Evolutionary conservation across 2,797 vertebrate genomes (phyloP).

Genomic region (Cheirogaleus major): DNA sequence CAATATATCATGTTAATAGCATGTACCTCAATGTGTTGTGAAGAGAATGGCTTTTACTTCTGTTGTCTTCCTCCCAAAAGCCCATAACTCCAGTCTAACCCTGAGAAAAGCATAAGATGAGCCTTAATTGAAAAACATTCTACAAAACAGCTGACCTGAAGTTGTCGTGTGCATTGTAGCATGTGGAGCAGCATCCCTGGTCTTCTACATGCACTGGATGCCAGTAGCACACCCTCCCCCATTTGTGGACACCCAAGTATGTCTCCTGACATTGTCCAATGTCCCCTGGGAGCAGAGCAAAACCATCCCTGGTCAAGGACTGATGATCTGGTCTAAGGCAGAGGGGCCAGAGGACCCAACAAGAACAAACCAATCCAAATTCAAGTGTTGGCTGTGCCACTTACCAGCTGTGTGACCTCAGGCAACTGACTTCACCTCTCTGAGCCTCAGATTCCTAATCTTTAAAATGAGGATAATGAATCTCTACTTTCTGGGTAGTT

Average conservation of each 20-base stretch:
- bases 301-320: not conserved
- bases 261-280: not conserved
- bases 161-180: not conserved
- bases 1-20: not conserved
- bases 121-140: not conserved
- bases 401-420: not conserved
- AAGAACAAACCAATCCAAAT: not conserved
- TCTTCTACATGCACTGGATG: not conserved
- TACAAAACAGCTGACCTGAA: not conserved
- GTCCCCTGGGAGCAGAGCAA: not conserved
- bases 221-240: not conserved
- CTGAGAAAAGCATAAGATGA: not conserved
- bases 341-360: not conserved
- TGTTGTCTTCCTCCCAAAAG: not conserved
- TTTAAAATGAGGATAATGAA: not conserved
- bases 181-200: not conserved
- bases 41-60: not conserved
- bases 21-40: fast-evolving
- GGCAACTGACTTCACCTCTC: not conserved
- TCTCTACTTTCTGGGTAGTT: not conserved
- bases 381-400: not conserved
- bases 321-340: not conserved
- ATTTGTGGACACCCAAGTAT: not conserved
- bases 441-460: not conserved
- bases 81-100: not conserved